Evolutionary conservation across 2,888 invertebrate species (phyloP), one percentile per base, ranked within the genome.

Genomic region (Callyntrura sp.): DNA sequence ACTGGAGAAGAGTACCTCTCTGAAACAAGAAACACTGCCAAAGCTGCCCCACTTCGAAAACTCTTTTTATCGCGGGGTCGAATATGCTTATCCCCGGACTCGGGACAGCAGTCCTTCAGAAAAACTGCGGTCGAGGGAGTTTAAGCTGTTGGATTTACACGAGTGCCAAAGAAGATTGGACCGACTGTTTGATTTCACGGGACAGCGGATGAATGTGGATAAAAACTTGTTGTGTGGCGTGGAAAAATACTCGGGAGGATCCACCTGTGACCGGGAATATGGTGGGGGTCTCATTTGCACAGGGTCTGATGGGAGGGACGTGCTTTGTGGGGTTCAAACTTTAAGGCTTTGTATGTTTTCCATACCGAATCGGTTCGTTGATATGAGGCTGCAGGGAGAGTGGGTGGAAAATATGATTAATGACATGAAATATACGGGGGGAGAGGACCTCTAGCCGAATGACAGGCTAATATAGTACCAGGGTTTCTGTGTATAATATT

Each of bases 211-310:
- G n/a, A n/a, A n/a, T n/a, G n/a, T 60, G 25, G 11, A 51, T 0
- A 28, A 28, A 6, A 23, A 25, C 11, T 9, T 70, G 11, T 0
- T 88, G 6, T 88, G 87, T 25, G 88, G 82, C 11, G 82, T 88
- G 25, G 88, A 88, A 35, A 60, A 23, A 1, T 83, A 60, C 23
- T 82, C 88, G 1, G 88, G 88, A n/a, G 88, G 88, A 5, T 73
- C 73, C 0, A 6, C 28, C 0, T 88, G 88, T 43, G 83, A 88
- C 51, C 57, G 88, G 60, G 88, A 88, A 14, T 28, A 60, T 3
- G 88, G 88, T 0, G 88, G 88, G 0, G 88, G 82, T 0, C 20
- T 88, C 0, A 60, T 76, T 14, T 88, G 88, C 12, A 48, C n/a
- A 5, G 86, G 20, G 8, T 6, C 20, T n/a, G n/a, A n/a, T n/a